A percentile compares a stretch with the other conserved stretches of the same genome.
Evolutionary conservation across 1,140 invertebrate species (phyloP).

Genomic region (Delia radicum): DNA sequence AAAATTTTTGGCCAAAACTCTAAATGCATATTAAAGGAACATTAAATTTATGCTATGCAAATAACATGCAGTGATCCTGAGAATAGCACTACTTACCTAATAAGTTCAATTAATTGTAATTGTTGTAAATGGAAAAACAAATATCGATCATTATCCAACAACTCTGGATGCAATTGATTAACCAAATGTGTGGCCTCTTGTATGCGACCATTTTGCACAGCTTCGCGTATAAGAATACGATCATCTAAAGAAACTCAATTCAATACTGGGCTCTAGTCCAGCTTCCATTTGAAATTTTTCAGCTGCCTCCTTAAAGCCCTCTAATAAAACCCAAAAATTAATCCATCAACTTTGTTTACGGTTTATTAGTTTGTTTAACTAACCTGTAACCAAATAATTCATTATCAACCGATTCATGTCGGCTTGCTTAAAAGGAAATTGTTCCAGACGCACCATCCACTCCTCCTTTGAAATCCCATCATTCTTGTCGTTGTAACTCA

Average conservation of each 20-base stretch:
- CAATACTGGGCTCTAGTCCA: conserved; percentile 81
- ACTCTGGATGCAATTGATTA: conserved; percentile 91
- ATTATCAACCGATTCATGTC: conserved; percentile 97
- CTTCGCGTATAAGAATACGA: conserved; percentile 90
- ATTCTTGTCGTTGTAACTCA: conserved; percentile 53
- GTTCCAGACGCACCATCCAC: conserved; percentile 72
- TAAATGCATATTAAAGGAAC: too few relatives aligned
- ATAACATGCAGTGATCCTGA: too few relatives aligned
- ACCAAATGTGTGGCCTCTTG: conserved; percentile 91
- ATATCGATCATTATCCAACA: conserved; percentile 93
- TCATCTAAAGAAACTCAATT: conserved; percentile 89
- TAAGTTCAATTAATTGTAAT: conserved; percentile 92
- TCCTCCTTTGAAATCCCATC: conserved; percentile 59
- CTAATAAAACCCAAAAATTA: conserved; percentile 67
- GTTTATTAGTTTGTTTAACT: too few relatives aligned
- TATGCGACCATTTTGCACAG: conserved; percentile 90
- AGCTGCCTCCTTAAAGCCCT: conserved; percentile 97
- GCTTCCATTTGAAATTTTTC: conserved; percentile 96
- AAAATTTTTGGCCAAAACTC: too few relatives aligned
- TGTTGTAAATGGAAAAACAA: conserved; percentile 96
- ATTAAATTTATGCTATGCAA: too few relatives aligned
- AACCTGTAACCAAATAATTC: conserved; percentile 97
- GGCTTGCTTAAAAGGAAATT: conserved; percentile 79
- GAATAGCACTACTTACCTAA: conserved; percentile 68
- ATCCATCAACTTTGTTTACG: too few relatives aligned